Percentiles rank a stretch among this genome's conserved stretches.
Conservation (phyloP, 1,140 invertebrate genomes). For the Musca vetustissima region DNA sequence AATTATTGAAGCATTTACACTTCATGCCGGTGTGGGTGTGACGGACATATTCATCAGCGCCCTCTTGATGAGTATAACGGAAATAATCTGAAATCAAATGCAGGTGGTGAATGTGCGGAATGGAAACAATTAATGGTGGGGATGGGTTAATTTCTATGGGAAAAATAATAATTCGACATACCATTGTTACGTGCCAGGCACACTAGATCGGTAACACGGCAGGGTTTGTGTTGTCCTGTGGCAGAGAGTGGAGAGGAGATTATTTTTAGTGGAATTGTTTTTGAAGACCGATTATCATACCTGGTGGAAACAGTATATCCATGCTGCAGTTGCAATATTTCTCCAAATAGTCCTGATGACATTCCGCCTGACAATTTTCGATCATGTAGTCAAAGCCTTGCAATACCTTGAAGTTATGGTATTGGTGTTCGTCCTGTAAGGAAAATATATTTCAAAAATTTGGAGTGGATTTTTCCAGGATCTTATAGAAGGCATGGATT, state of each 20-base stretch:
- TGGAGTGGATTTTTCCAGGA: background rate
- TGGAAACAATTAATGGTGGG: background rate
- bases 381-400: conserved; percentile 48
- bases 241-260: background rate
- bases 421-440: conserved; percentile 40
- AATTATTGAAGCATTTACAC: conserved; percentile 52
- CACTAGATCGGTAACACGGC: conserved; percentile 41
- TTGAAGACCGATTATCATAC: conserved; percentile 30
- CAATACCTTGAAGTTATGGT: conserved; percentile 41
- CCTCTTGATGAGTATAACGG: conserved; percentile 39
- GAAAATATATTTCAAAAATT: background rate
- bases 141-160: background rate
- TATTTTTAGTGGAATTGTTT: background rate
- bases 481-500: background rate
- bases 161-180: conserved; percentile 29
- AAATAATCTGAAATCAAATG: conserved; percentile 31
- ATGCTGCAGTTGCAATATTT: conserved; percentile 52
- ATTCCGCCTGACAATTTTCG: conserved; percentile 52
- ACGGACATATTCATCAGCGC: conserved; percentile 40
- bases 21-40: conserved; percentile 44
- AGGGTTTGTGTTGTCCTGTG: conserved; percentile 42
- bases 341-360: conserved; percentile 51
- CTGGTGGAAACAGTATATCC: conserved; percentile 52
- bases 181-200: conserved; percentile 48
- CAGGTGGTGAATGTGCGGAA: background rate